Conservation (phyloP, 2,888 invertebrate genomes). For the Athrips mouffetella region DNA sequence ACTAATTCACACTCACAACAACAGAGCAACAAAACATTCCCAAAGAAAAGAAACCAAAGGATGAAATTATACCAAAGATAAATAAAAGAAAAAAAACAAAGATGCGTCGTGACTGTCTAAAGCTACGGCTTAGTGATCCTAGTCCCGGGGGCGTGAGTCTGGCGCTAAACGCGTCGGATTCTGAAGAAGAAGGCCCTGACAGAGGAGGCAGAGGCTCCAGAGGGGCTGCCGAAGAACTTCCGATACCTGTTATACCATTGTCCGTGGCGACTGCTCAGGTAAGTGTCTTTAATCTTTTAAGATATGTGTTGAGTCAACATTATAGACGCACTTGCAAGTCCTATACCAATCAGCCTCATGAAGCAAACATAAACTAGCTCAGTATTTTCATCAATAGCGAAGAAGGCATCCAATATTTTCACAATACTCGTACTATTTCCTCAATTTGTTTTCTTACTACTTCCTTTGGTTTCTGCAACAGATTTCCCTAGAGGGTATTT, state of each 20-base stretch:
- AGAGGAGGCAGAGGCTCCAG: conserved; percentile 46
- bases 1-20: too few species aligned
- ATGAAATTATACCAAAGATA: conserved; percentile 27
- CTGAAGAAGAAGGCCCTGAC: conserved; percentile 64
- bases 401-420: too few species aligned
- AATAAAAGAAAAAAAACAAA: conserved; percentile 30
- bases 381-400: too few species aligned
- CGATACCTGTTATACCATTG: conserved; percentile 30
- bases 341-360: too few species aligned
- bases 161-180: conserved; percentile 63
- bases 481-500: too few species aligned
- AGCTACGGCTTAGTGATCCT: conserved; percentile 68
- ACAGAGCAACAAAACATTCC: conserved; percentile 34
- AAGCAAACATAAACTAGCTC: too few species aligned
- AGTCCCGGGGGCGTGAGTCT: conserved; percentile 51
- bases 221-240: conserved; percentile 43
- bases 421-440: too few species aligned
- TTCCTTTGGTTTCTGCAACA: too few species aligned
- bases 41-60: conserved; percentile 34
- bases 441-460: too few species aligned
- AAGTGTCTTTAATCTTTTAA: conserved; percentile 19
- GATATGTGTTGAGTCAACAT: too few species aligned
- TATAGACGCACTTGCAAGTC: too few species aligned
- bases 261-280: conserved; percentile 43
- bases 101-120: conserved; percentile 69